Evolutionary conservation across 2,797 vertebrate genomes (phyloP), one percentile per base, ranked within the genome.

Genomic region (Setipinna tenuifilis): DNA sequence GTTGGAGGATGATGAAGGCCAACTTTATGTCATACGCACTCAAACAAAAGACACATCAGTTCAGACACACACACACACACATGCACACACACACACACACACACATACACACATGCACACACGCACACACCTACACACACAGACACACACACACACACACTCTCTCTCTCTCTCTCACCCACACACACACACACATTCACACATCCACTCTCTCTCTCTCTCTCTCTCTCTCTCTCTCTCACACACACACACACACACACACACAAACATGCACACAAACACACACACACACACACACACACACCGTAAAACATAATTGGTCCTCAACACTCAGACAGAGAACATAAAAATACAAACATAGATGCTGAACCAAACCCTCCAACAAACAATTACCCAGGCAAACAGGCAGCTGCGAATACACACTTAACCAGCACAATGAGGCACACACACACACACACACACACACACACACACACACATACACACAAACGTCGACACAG

Each of bases 311-410:
- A 75, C 16, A 75, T 75, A 75, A 75, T 75, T 75, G 68, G 16
- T 4, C 68, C 16, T 16, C 4, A 41, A 41, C 28, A 35, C 28
- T 75, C 5, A 75, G 68, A 75, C 68, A 19, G 28, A 71, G 68
- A 35, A n/a, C n/a, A 57, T 82, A 35, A 75, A 75, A 35, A 7
- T 14, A 75, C 14, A 75, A 75, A 75, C 68, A 35, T 75, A 75
- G 68, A 75, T 35, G 28, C 68, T 35, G 68, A 75, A 75, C 28
- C 68, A 75, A 75, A 41, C 68, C 35, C 68, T n/a, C n/a, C n/a
- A n/a, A 41, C 65, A 71, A 14, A 28, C 68, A 75, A 75, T 75
- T 75, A 75, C 25, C 28, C 68, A 41, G 68, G 28, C 31, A 68
- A 68, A 68, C 62, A 68, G n/a, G 62, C 62, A 68, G 28, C 62